Percentiles rank a stretch among this genome's conserved stretches.
Evolutionary conservation across 2,888 invertebrate genomes (phyloP).

Genomic region (Pollenia amentaria): DNA sequence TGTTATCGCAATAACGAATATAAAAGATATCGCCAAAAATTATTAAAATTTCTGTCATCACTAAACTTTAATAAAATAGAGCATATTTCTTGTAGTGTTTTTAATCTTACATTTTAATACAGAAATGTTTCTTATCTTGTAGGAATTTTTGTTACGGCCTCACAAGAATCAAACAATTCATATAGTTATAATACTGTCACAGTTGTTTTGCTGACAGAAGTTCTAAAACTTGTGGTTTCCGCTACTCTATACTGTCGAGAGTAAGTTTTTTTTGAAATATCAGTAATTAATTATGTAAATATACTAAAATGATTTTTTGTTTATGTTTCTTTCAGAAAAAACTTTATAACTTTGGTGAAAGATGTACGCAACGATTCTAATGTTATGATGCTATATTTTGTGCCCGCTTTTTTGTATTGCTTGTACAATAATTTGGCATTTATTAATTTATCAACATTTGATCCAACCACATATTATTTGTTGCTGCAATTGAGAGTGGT

Average conservation of each 20-base stretch:
- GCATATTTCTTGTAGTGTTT: background rate
- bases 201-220: constrained; percentile 95
- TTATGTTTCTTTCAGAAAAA: constrained; percentile 75
- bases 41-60: too few species aligned
- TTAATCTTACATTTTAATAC: background rate
- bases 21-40: too few species aligned
- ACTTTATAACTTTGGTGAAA: constrained; percentile 77
- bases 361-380: constrained; percentile 87
- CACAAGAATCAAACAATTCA: constrained; percentile 91
- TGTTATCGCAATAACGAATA: too few species aligned
- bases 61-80: too few species aligned
- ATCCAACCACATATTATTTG: constrained; percentile 97
- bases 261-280: constrained; percentile 84
- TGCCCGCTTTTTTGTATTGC: constrained; percentile 96
- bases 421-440: constrained; percentile 97
- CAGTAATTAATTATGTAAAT: background rate
- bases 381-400: constrained; percentile 92
- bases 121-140: constrained; percentile 76
- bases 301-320: background rate
- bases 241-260: constrained; percentile 89
- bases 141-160: constrained; percentile 96
- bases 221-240: constrained; percentile 92
- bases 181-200: constrained; percentile 95
- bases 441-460: constrained; percentile 94
- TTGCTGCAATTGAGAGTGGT: constrained; percentile 96